These are phyloP conservation scores for Euleptes europaea DNA, from an alignment of 2,113 vertebrate species.

Conservation along the genomic window DNA sequence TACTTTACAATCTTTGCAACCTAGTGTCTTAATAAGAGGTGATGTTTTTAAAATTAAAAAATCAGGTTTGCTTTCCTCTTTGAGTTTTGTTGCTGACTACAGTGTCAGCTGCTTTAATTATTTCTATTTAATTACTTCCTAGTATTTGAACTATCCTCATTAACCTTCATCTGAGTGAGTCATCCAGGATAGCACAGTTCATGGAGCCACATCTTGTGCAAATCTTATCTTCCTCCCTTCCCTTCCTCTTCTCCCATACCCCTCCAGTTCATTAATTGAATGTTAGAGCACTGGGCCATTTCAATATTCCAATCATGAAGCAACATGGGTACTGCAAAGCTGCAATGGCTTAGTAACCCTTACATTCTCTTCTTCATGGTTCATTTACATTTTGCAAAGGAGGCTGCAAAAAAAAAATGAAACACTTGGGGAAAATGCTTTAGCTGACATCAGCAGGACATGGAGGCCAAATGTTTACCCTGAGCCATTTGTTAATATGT, in stretches of 20 bases:
- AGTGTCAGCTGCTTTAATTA: constrained; percentile 67
- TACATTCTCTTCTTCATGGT: constrained; percentile 67
- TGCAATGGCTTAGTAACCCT: constrained; percentile 70
- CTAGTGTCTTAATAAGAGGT: constrained; percentile 32
- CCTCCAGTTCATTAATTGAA: constrained; percentile 68
- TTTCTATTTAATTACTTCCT: constrained; percentile 68
- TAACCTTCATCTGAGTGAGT: constrained; percentile 69
- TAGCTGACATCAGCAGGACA: constrained; percentile 67
- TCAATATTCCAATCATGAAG: constrained; percentile 67
- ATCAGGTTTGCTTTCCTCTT: constrained; percentile 27
- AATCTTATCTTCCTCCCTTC: not conserved
- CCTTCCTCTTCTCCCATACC: constrained; percentile 34
- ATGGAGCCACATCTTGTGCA: constrained; percentile 57
- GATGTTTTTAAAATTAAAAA: constrained; percentile 41
- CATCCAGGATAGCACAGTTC: constrained; percentile 58
- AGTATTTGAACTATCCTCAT: constrained; percentile 70
- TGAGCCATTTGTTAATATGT: constrained; percentile 45
- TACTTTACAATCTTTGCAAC: constrained; percentile 31
- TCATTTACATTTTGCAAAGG: constrained; percentile 74
- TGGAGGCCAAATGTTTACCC: constrained; percentile 68
- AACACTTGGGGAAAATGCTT: constrained; percentile 58
- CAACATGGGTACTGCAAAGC: constrained; percentile 58
- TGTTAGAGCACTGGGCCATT: constrained; percentile 66
- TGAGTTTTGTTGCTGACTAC: constrained; percentile 52
- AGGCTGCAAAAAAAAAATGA: constrained; percentile 57